These are phyloP conservation scores for Acleris sparsana DNA, from an alignment of 2,888 invertebrate genomes.

Conservation along the genomic window DNA sequence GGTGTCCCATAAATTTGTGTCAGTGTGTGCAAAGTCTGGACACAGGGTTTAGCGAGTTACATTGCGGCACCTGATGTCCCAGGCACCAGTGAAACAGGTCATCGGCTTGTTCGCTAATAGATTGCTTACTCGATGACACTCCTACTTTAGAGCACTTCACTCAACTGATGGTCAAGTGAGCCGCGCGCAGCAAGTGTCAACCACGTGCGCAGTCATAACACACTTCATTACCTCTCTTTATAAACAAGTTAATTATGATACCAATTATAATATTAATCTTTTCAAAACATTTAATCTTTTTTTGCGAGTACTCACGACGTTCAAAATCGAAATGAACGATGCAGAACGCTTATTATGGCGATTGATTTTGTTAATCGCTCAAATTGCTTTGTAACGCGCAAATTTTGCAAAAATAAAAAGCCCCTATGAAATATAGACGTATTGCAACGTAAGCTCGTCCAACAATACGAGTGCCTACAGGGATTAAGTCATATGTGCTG, in stretches of 20 bases:
- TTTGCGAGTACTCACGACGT: not conserved
- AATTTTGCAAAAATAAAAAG: constrained; percentile 32
- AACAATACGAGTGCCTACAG: constrained; percentile 38
- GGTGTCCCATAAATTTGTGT: constrained; percentile 21
- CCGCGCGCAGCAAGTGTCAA: constrained; percentile 15
- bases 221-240: too few species aligned
- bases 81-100: constrained; percentile 8
- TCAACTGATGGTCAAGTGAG: constrained; percentile 20
- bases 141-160: constrained; percentile 18
- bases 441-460: constrained; percentile 38
- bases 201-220: too few species aligned
- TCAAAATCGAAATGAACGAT: not conserved
- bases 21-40: constrained; percentile 11
- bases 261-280: too few species aligned
- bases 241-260: too few species aligned
- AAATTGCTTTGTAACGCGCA: constrained; percentile 22
- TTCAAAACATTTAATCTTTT: not conserved
- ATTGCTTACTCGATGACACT: constrained; percentile 22
- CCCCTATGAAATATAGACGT: constrained; percentile 34
- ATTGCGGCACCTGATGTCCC: constrained; percentile 15
- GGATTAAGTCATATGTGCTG: constrained; percentile 36
- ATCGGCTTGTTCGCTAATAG: constrained; percentile 21
- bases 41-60: constrained; percentile 18
- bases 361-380: constrained; percentile 31
- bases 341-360: not conserved